Percentiles rank a stretch among this genome's conserved stretches.
Evolutionary conservation across 2,888 invertebrate genomes (phyloP).

Genomic region (Cryptocephalus moraei): DNA sequence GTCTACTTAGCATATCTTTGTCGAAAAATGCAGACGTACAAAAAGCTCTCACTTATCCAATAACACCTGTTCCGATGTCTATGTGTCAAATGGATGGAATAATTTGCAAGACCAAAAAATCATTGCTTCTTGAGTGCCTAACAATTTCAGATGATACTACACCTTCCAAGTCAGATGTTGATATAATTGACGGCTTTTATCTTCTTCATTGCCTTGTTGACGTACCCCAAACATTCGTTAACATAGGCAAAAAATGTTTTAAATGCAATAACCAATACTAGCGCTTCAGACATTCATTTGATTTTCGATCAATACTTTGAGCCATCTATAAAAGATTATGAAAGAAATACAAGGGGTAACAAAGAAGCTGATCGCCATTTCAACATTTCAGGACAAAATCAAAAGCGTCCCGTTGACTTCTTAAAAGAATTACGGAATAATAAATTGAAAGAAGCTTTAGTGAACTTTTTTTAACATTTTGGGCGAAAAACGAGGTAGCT

Average conservation of each 20-base stretch:
- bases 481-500: too few species aligned
- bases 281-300: not conserved
- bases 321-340: not conserved
- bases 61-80: not conserved
- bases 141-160: not conserved
- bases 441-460: too few species aligned
- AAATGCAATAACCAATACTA: not conserved
- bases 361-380: not conserved
- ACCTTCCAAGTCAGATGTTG: not conserved
- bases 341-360: not conserved
- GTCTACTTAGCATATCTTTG: not conserved
- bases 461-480: too few species aligned
- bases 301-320: not conserved
- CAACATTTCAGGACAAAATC: not conserved
- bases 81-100: not conserved
- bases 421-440: too few species aligned
- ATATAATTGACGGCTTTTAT: not conserved
- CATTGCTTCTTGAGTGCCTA: not conserved
- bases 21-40: too few species aligned
- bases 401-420: not conserved
- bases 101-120: not conserved
- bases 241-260: not conserved
- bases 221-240: not conserved
- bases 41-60: too few species aligned
- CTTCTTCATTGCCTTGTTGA: not conserved